Base-by-base conservation (phyloP, 2,888 invertebrate genomes). In the Apomyelois bistriatella region DNA sequence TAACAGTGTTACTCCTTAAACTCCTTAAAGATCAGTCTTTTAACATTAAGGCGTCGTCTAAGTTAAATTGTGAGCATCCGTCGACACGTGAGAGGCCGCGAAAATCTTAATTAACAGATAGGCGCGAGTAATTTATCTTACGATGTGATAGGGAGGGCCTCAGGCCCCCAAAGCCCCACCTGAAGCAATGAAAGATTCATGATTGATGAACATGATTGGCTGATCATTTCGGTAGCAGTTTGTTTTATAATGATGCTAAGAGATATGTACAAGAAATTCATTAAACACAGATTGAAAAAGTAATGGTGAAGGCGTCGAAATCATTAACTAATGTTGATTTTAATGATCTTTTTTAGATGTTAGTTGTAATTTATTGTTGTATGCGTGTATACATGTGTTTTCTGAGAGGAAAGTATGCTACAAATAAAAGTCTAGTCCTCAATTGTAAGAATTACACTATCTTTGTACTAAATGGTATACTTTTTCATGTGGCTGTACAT, bases 91-190 rank as follows among this genome's bases (percentile, higher is more conserved):
- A 80, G 81, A 77, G 74, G 72, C 77, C 76, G 88, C 82, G 85
- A 86, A 89, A 88, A 86, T 89, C 88, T 89, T 90, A 90, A 90
- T 89, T 89, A 90, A 88, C 85, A 85, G 90, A 89, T 87, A 87
- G 84, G 82, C 79, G 70, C 64, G 58, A 76, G 77, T 76, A 72
- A 82, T 89, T 81, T 74, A 74, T 88, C 87, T 84, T 74, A 60
- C 74, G 70, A 72, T 78, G 78, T 79, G 85, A 85, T 85, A 85
- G 83, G 82, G 68, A 58, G 73, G 74, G 73, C 64, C 67, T 64
- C 67, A 73, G 69, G 70, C 65, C 67, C 67, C 63, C 60, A 78
- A 78, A 78, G 80, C 80, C 80, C 69, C 72, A 67, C 60, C 63
- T 66, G 65, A 71, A 63, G 80, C 76, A 80, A 79, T 71, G 74